A percentile compares a stretch with the other conserved stretches of the same genome.
phyloP scores from a whole-genome alignment of 2,888 invertebrate species.

The Lutraria lutraria region DNA sequence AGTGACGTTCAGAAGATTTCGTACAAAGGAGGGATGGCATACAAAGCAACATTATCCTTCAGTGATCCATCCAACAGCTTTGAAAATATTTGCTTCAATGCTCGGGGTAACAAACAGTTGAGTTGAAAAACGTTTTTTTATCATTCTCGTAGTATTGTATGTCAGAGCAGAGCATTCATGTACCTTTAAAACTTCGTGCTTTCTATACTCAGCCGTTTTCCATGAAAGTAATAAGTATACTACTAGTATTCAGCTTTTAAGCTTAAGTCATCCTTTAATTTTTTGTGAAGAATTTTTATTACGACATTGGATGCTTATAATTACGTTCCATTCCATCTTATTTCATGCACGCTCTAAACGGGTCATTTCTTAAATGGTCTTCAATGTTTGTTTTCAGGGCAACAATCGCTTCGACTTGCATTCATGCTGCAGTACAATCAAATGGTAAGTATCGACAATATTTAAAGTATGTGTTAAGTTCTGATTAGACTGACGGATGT shows the following conservation, averaged over 20 bases:
- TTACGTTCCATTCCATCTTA: too few relatives aligned
- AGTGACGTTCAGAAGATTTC: neutral
- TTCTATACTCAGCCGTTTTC: too few relatives aligned
- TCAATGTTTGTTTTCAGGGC: neutral
- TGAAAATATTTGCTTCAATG: conserved; percentile 26
- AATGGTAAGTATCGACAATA: neutral
- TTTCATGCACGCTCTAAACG: too few relatives aligned
- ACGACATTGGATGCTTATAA: too few relatives aligned
- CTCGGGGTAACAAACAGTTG: neutral
- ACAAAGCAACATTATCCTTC: conserved; percentile 18
- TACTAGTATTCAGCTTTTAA: too few relatives aligned
- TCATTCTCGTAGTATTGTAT: too few relatives aligned
- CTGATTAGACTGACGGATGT: too few relatives aligned
- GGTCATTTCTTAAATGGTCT: neutral
- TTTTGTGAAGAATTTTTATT: too few relatives aligned
- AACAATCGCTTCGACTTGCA: neutral
- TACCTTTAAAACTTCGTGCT: too few relatives aligned
- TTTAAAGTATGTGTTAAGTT: neutral
- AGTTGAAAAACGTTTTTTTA: neutral
- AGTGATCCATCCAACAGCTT: neutral
- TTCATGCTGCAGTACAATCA: neutral
- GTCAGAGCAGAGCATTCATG: too few relatives aligned
- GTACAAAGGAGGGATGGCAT: neutral
- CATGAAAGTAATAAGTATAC: too few relatives aligned
- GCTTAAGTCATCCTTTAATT: too few relatives aligned